Base-by-base conservation (phyloP, 2,888 invertebrate genomes). In the Netelia virgata region DNA sequence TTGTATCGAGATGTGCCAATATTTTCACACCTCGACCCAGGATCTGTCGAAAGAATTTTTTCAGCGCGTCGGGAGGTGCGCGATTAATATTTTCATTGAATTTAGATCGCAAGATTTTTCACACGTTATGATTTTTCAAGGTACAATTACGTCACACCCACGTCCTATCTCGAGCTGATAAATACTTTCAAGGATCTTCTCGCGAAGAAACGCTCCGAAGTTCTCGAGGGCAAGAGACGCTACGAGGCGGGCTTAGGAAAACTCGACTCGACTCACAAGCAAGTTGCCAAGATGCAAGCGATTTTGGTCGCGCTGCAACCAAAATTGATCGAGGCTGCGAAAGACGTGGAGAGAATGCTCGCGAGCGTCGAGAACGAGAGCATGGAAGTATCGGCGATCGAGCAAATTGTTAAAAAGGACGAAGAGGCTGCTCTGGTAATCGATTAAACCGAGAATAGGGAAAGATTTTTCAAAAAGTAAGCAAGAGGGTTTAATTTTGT, bases 161-260 rank as follows among this genome's bases (percentile, higher is more conserved):
- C 98, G 0, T 98, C 98, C 0, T 99, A 98, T 92, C 94, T 98
- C 87, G 98, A 98, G 91, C 94, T 98, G 88, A 98, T 99, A 87
- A 97, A 96, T 90, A 98, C 98, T 55, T 99, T 98, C 91, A 98
- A 98, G 92, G 94, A 96, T 0, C 94, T 98, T 69, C 94, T 98
- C 11, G 94, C 94, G 36, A 96, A 95, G 84, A 98, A 98, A 91
- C 94, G 98, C 94, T 95, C 94, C 80, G 96, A 96, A 88, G 94
- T 97, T 28, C 88, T 96, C 18, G 94, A 93, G 0, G 95, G 95
- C 14, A 97, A 97, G 90, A 96, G 95, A 88, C 95, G 98, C 53
- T 99, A 99, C 93, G 95, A 97, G 86, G 96, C 96, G 3, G 99
- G 99, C 0, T 94, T 99, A 69, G 97, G 97, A 78, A 98, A 98